Evolutionary conservation across 2,888 invertebrate genomes (phyloP), one percentile per base, ranked within the genome.

Genomic region (Agrotis clavis): DNA sequence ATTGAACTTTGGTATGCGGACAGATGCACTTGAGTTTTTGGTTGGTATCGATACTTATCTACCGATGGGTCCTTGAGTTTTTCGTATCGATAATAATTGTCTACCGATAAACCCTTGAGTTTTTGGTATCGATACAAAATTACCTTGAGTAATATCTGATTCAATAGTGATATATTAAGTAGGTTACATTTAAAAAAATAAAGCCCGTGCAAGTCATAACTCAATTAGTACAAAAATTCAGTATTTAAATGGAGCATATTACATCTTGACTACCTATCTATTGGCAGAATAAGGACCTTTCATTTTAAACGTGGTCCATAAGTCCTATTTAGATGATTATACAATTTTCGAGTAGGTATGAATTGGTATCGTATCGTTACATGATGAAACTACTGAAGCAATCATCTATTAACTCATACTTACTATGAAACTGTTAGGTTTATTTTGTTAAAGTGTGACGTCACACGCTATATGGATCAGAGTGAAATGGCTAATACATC

Each of bases 371-470:
- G 63, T 70, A 64, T 64, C 65, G 51, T 53, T 66, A 71, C 19
- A 62, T 75, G 59, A 60, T 54, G 61, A 80, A 83, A 68, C 68
- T 63, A 63, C 53, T 60, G 19, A 48, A 80, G 68, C 71, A 83
- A 74, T 70, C 61, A 47, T 45, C 47, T 35, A 54, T 83, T 83
- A 80, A 74, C 57, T 67, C 80, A 80, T 54, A 60, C 78, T n/a
- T 60, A 79, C 83, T 79, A 76, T 80, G 77, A 70, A 81, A 73
- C 65, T 56, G 71, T 64, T 70, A 72, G 78, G 78, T 71, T 78
- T 84, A 85, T 84, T 81, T 84, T 67, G 71, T 73, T 75, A 53
- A 63, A 64, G n/a, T n/a, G 68, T 83, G 83, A 85, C 84, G 84
- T 83, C 84, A 84, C 74, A 45, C 56, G 51, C 47, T 70, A 72